Conservation (phyloP, 2,888 invertebrate genomes). For the Eremobia ochroleuca region DNA sequence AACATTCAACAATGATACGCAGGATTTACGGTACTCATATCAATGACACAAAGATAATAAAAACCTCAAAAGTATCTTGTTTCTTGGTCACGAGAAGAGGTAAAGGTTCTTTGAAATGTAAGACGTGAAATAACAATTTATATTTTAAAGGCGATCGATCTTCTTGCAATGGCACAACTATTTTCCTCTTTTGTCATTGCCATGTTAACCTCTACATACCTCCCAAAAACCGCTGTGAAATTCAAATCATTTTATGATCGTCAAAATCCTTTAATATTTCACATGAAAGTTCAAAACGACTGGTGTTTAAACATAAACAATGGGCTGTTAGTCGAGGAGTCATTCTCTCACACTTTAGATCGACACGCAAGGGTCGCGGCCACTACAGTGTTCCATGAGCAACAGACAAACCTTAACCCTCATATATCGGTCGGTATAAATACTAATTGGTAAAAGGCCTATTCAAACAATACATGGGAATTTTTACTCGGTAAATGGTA, state of each 20-base stretch:
- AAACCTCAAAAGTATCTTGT: slow-evolving; percentile 66
- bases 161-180: slow-evolving; percentile 47
- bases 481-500: slow-evolving; percentile 90
- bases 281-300: slow-evolving; percentile 74
- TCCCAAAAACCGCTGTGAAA: slow-evolving; percentile 43
- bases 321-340: slow-evolving; percentile 78
- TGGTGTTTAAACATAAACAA: slow-evolving; percentile 83
- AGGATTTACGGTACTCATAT: slow-evolving; percentile 58
- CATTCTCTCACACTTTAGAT: slow-evolving; percentile 80
- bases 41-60: slow-evolving; percentile 68
- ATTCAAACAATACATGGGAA: slow-evolving; percentile 89
- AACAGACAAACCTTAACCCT: slow-evolving; percentile 81
- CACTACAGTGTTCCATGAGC: slow-evolving; percentile 80
- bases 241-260: slow-evolving; percentile 58
- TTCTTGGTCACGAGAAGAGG: slow-evolving; percentile 80
- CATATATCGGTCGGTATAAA: slow-evolving; percentile 87
- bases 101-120: slow-evolving; percentile 73
- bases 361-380: slow-evolving; percentile 74
- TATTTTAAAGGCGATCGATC: slow-evolving; percentile 69
- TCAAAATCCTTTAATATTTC: slow-evolving; percentile 69
- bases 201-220: slow-evolving; percentile 53
- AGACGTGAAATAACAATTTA: slow-evolving; percentile 68
- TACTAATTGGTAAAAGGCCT: slow-evolving; percentile 91
- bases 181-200: slow-evolving; percentile 73
- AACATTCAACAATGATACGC: slow-evolving; percentile 63